phyloP scores from a whole-genome alignment of 2,797 vertebrate genomes.

The Aratinga solstitialis region DNA sequence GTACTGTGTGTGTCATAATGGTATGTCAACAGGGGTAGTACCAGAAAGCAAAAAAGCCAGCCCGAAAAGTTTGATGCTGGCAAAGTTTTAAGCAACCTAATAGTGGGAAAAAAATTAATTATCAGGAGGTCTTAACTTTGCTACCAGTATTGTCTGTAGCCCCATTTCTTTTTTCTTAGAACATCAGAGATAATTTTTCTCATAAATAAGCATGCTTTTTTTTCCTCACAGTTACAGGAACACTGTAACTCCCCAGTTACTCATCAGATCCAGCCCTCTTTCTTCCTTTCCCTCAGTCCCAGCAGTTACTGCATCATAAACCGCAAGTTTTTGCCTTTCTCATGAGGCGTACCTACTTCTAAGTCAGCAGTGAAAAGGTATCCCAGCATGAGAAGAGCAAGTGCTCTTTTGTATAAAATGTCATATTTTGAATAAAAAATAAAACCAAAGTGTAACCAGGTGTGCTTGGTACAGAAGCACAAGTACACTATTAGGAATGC shows the following conservation, averaged over 20 bases:
- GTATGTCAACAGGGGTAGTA: background rate
- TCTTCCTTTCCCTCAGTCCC: background rate
- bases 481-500: background rate
- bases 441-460: background rate
- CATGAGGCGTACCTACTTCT: background rate
- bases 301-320: background rate
- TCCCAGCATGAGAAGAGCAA: background rate
- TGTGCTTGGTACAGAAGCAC: background rate
- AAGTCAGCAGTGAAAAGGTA: background rate
- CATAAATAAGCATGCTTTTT: background rate
- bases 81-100: background rate
- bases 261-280: background rate
- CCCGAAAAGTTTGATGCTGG: background rate
- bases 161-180: background rate
- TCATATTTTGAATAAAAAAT: background rate
- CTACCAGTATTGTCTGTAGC: background rate
- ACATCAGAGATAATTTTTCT: background rate
- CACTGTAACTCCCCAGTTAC: background rate
- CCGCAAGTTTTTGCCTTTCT: background rate
- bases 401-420: background rate
- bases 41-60: too few relatives aligned
- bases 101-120: background rate
- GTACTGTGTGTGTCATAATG: background rate
- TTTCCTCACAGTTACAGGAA: background rate
- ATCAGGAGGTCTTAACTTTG: background rate